Evolutionary conservation across 2,888 invertebrate species (phyloP), one percentile per base, ranked within the genome.

Genomic region (Hylaea fasciaria): DNA sequence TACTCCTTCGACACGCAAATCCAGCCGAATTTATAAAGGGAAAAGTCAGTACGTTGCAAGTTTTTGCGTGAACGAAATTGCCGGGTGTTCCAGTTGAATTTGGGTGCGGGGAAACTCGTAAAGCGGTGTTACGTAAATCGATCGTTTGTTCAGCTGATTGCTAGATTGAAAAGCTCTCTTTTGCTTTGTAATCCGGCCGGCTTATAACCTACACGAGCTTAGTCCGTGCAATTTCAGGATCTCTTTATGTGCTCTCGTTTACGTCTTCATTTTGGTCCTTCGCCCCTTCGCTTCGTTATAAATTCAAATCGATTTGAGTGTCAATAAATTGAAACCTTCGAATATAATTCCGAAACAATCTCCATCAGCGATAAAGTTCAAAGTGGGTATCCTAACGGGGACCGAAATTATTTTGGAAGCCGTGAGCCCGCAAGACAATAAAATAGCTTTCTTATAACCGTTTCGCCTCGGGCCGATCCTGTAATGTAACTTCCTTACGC

Each of bases 71-170:
- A 74, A 77, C 77, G 75, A 79, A 82, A 83, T 78, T 72, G 78
- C 76, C 78, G 78, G 74, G 69, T 73, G 73, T 74, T 75, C 71
- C 73, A 71, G 74, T 68, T 69, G 75, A 73, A 78, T 80, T 76
- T 76, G 69, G 76, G 78, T 80, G 68, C 65, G 73, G 71, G 78
- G 74, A 69, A 76, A 65, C 78, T 83, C 83, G 83, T 86, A 83
- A 83, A 85, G 75, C 70, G 72, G 74, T 77, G 86, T 85, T 83
- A 85, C 80, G 81, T 80, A 81, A 84, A 86, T 85, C 83, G 83
- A 86, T 87, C 83, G 85, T 86, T 87, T 86, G 83, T 83, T 83
- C 81, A 82, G 74, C 83, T 86, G 87, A 88, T 85, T 86, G 84
- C 80, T 82, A 83, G 81, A 85, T 87, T 83, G 82, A 84, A 86